Percentiles rank a stretch among this genome's conserved stretches.
phyloP scores from a whole-genome alignment of 2,113 vertebrate species.

The Camelus dromedarius region DNA sequence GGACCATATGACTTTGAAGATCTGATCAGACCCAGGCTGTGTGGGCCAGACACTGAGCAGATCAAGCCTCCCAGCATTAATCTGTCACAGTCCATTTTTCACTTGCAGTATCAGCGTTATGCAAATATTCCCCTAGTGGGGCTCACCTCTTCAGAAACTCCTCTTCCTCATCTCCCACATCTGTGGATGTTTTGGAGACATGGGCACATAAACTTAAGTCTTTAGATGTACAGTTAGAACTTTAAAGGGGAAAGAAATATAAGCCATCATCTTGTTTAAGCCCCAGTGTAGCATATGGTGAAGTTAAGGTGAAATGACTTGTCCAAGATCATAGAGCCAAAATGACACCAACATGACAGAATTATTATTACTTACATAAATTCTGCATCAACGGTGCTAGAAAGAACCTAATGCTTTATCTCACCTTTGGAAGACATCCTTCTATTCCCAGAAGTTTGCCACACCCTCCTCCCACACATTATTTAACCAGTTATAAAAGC shows the following conservation, averaged over 20 bases:
- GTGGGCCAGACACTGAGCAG: slow-evolving; percentile 77
- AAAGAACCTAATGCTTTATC: neutral
- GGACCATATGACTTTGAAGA: slow-evolving; percentile 81
- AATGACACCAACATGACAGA: slow-evolving; percentile 42
- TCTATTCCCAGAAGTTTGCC: neutral
- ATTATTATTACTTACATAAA: neutral
- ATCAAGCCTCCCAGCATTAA: slow-evolving; percentile 68
- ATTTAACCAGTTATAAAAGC: neutral
- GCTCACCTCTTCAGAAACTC: slow-evolving; percentile 55
- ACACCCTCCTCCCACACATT: neutral
- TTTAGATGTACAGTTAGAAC: slow-evolving; percentile 40
- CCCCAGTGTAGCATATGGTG: slow-evolving; percentile 18
- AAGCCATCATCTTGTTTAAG: slow-evolving; percentile 36
- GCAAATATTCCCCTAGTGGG: slow-evolving; percentile 61
- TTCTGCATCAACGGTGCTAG: neutral
- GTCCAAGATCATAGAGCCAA: slow-evolving; percentile 44
- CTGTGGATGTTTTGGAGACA: slow-evolving; percentile 50
- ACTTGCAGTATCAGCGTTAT: slow-evolving; percentile 78
- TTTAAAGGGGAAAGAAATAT: slow-evolving; percentile 12
- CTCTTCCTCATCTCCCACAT: slow-evolving; percentile 43
- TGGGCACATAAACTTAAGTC: neutral
- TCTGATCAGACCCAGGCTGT: slow-evolving; percentile 74
- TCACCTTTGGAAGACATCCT: slow-evolving; percentile 16
- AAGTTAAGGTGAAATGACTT: slow-evolving; percentile 48
- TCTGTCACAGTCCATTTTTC: slow-evolving; percentile 79